A percentile compares a stretch with the other conserved stretches of the same genome.
These are phyloP conservation scores for Dasyornis broadbenti DNA, from an alignment of 2,113 vertebrate genomes.

Conservation along the genomic window DNA sequence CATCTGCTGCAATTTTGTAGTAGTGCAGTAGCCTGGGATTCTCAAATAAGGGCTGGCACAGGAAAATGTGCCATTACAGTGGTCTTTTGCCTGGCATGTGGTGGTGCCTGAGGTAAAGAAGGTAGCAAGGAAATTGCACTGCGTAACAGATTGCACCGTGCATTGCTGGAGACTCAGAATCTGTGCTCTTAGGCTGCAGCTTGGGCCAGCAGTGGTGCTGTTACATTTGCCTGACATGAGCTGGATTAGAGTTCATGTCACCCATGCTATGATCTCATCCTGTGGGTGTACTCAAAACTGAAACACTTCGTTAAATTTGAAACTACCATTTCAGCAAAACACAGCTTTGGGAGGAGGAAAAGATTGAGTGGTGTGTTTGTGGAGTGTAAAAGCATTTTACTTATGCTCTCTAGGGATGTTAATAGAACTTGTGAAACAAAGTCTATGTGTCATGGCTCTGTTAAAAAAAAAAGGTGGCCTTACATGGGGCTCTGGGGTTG, in stretches of 20 bases:
- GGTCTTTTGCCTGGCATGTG: not conserved
- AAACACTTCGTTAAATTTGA: not conserved
- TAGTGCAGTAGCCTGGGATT: not conserved
- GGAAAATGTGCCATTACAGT: not conserved
- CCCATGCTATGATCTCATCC: not conserved
- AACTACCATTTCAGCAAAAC: not conserved
- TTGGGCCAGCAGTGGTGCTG: not conserved
- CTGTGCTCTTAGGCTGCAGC: not conserved
- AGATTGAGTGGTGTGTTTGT: not conserved
- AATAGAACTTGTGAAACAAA: not conserved
- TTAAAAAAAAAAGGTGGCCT: not conserved
- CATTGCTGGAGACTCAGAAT: not conserved
- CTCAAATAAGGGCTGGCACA: not conserved
- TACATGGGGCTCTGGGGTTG: rapidly evolving
- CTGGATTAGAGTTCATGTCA: not conserved
- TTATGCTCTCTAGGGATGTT: not conserved
- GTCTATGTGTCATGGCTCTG: not conserved
- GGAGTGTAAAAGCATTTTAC: not conserved
- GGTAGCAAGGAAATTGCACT: not conserved
- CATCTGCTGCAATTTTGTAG: not conserved
- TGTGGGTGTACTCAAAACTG: not conserved
- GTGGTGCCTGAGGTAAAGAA: not conserved
- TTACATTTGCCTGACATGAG: not conserved
- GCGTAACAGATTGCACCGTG: rapidly evolving
- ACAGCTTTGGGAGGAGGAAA: not conserved